phyloP scores from a whole-genome alignment of 2,888 invertebrate genomes.

The Dioctria linearis region DNA sequence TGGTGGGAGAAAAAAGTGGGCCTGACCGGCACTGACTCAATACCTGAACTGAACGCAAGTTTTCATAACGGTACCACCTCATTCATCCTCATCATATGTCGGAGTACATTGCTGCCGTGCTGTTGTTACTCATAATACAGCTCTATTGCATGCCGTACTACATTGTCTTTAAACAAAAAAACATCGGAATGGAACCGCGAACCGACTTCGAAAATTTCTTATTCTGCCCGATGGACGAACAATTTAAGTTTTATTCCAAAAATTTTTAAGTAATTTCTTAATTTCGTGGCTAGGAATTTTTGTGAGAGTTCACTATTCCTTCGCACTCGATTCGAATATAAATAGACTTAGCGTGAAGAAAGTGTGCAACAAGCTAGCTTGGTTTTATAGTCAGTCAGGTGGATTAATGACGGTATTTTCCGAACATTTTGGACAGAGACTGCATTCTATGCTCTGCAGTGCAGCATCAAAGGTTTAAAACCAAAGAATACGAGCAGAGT shows the following conservation, averaged over 20 bases:
- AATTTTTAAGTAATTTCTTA: constrained; percentile 60
- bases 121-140: neutral
- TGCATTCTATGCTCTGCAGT: neutral
- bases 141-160: neutral
- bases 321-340: neutral
- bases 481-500: neutral
- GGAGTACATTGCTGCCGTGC: constrained; percentile 3
- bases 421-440: constrained; percentile 21
- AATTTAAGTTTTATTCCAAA: constrained; percentile 51
- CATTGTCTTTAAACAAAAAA: neutral
- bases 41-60: constrained; percentile 28
- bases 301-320: constrained; percentile 7
- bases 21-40: constrained; percentile 2
- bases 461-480: constrained; percentile 10
- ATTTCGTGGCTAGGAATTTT: constrained; percentile 58
- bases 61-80: constrained; percentile 29
- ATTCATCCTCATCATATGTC: neutral
- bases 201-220: too few relatives aligned
- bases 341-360: neutral
- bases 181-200: too few relatives aligned
- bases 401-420: neutral
- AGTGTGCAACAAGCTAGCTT: constrained; percentile 24
- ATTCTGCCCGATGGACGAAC: neutral
- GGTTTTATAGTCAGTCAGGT: neutral
- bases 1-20: constrained; percentile 40